phyloP scores from a whole-genome alignment of 2,888 invertebrate species.

The Drosophila melanosoma region DNA sequence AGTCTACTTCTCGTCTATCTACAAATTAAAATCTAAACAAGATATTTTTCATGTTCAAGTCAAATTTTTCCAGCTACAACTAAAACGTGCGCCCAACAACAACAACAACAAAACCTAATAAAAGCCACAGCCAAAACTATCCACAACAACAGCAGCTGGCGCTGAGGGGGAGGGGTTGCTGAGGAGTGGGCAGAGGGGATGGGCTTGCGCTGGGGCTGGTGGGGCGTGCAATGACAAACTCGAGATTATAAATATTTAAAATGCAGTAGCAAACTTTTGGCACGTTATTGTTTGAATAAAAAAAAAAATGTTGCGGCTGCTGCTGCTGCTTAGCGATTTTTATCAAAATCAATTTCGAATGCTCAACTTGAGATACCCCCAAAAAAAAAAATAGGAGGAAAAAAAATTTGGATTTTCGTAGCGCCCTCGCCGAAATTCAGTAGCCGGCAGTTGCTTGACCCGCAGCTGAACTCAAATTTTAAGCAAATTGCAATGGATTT shows the following conservation, averaged over 20 bases:
- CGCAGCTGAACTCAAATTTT: slow-evolving; percentile 75
- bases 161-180: background rate
- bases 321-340: slow-evolving; percentile 65
- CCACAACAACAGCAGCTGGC: slow-evolving; percentile 1
- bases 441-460: slow-evolving; percentile 78
- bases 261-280: slow-evolving; percentile 84
- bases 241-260: slow-evolving; percentile 80
- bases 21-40: slow-evolving; percentile 84
- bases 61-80: slow-evolving; percentile 76
- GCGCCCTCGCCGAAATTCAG: slow-evolving; percentile 70
- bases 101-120: slow-evolving; percentile 57
- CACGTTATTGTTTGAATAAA: slow-evolving; percentile 80
- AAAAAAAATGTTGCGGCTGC: slow-evolving; percentile 48
- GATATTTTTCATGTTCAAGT: slow-evolving; percentile 82
- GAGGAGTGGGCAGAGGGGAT: background rate
- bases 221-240: slow-evolving; percentile 51
- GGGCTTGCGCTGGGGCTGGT: background rate
- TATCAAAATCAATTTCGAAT: slow-evolving; percentile 73
- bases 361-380: slow-evolving; percentile 53
- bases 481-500: slow-evolving; percentile 75
- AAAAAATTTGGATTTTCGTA: slow-evolving; percentile 47
- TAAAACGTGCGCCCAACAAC: slow-evolving; percentile 80
- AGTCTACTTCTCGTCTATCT: slow-evolving; percentile 83
- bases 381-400: slow-evolving; percentile 8
- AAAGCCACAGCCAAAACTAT: slow-evolving; percentile 3